Conservation (phyloP, 2,113 vertebrate species). For the Takifugu bimaculatus region DNA sequence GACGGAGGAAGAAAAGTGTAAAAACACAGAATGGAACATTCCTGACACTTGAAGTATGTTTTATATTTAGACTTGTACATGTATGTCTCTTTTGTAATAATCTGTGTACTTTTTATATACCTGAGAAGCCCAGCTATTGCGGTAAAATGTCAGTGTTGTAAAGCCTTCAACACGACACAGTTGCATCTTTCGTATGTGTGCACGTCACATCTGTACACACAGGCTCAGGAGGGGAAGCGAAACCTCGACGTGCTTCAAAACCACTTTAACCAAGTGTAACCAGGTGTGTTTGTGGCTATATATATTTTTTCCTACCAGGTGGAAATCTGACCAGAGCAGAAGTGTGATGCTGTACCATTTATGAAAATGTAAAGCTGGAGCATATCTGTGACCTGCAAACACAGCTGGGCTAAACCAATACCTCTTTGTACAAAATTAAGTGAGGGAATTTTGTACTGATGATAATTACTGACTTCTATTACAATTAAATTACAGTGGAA, state of each 20-base stretch:
- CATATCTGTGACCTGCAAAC: neutral
- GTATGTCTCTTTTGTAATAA: slow-evolving; percentile 54
- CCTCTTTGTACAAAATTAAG: slow-evolving; percentile 71
- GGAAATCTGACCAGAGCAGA: neutral
- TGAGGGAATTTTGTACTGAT: slow-evolving; percentile 50
- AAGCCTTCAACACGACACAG: neutral
- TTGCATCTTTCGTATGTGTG: neutral
- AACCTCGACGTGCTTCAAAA: neutral
- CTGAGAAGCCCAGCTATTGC: slow-evolving; percentile 26
- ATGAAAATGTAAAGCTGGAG: neutral
- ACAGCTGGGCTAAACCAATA: slow-evolving; percentile 47
- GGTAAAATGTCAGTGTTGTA: neutral
- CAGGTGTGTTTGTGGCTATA: neutral
- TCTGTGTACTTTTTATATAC: slow-evolving; percentile 63
- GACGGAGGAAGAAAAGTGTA: slow-evolving; percentile 13
- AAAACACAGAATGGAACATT: slow-evolving; percentile 49
- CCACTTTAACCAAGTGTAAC: neutral
- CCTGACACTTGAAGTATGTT: slow-evolving; percentile 75
- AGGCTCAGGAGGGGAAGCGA: neutral
- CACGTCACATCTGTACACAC: no score
- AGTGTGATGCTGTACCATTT: neutral
- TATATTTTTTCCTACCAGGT: neutral
- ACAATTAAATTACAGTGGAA: slow-evolving; percentile 51
- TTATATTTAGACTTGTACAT: slow-evolving; percentile 52
- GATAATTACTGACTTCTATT: slow-evolving; percentile 53